Evolutionary conservation across 2,113 vertebrate species (phyloP).

Genomic region (Drymodes brunneopygia): DNA sequence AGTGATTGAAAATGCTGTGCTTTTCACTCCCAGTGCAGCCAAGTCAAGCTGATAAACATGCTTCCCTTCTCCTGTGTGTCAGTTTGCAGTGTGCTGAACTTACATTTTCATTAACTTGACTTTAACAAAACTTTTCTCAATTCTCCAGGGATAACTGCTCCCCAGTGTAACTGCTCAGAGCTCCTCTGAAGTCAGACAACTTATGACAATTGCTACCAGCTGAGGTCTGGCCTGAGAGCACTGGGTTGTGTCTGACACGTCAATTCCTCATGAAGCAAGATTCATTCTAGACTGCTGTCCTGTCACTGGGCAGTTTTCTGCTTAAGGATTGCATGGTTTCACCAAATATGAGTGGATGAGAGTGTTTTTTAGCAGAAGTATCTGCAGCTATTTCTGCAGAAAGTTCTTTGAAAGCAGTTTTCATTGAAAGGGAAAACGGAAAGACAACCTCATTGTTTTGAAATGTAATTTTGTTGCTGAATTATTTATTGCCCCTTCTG

Average conservation of each 20-base stretch:
- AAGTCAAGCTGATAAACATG: slow-evolving; percentile 27
- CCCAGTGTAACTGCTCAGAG: neutral
- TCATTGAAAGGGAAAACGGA: neutral
- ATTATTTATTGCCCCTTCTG: slow-evolving; percentile 56
- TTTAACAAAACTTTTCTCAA: slow-evolving; percentile 6
- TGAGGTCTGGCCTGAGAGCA: neutral
- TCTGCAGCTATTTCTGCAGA: neutral
- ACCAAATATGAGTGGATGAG: neutral
- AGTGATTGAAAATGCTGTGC: neutral
- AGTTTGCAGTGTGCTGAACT: neutral
- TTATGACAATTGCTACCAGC: neutral
- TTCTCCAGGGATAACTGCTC: neutral
- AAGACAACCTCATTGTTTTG: slow-evolving; percentile 15
- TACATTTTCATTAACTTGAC: slow-evolving; percentile 32
- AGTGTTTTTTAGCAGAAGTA: neutral
- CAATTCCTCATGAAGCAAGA: neutral
- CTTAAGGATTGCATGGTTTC: neutral
- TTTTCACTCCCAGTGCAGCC: neutral
- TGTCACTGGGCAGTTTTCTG: neutral
- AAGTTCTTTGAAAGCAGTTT: neutral
- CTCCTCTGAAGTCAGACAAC: neutral
- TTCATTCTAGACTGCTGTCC: neutral
- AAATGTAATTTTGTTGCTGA: slow-evolving; percentile 45
- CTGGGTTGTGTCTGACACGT: neutral
- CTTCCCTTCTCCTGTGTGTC: neutral